Conservation (phyloP, 2,113 vertebrate genomes). For the Anolis sagrei region DNA sequence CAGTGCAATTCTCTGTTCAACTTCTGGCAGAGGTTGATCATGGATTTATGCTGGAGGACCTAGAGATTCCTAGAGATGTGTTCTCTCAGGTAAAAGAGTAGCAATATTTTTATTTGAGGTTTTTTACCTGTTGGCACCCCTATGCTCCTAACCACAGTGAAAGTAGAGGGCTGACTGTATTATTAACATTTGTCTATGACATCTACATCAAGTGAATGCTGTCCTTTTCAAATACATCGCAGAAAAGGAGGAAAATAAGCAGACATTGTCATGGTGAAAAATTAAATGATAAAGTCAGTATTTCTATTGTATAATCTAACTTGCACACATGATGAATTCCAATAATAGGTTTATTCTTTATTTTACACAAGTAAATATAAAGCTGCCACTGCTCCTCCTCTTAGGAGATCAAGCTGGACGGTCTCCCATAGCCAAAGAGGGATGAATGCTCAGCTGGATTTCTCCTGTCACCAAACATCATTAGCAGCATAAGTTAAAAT, state of each 20-base stretch:
- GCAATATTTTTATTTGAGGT: too few relatives aligned
- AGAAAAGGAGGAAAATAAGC: not conserved
- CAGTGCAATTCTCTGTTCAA: too few relatives aligned
- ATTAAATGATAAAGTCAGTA: not conserved
- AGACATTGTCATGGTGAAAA: not conserved
- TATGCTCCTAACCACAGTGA: too few relatives aligned
- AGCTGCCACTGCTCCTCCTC: not conserved
- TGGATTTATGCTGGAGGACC: too few relatives aligned
- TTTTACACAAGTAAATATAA: conserved; percentile 4
- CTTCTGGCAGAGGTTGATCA: too few relatives aligned
- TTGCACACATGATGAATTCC: not conserved
- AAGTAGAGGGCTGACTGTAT: too few relatives aligned
- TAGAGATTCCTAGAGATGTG: too few relatives aligned
- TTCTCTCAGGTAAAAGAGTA: too few relatives aligned
- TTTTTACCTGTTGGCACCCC: too few relatives aligned
- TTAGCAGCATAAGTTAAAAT: conserved; percentile 68
- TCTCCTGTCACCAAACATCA: conserved; percentile 65
- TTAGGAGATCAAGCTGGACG: conserved; percentile 10
- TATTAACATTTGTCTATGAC: not conserved
- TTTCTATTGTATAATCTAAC: not conserved
- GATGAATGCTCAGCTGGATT: conserved; percentile 63
- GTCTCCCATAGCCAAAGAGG: conserved; percentile 20
- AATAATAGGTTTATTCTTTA: conserved; percentile 14
- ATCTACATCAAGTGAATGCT: not conserved
- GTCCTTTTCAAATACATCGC: not conserved